Base-by-base conservation (phyloP, 2,113 vertebrate genomes). In the Hipposideros armiger region DNA sequence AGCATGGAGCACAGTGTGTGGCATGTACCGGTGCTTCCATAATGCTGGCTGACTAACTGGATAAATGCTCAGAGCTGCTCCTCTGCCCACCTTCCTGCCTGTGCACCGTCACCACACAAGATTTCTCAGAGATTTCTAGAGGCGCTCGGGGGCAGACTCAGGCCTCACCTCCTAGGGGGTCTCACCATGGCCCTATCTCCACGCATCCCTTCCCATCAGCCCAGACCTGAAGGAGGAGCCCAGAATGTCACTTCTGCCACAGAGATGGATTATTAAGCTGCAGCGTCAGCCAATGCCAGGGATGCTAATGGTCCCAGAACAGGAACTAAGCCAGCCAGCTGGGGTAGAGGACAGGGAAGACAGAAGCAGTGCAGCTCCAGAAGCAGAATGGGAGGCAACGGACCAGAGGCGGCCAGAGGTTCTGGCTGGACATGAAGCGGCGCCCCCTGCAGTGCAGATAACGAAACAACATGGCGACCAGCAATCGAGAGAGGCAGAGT, bases 201-300 rank as follows among this genome's bases (percentile, higher is more conserved):
- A 20, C 16, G 22, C 0, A 0, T 17, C 30, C 50, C 50, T 69
- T 36, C 42, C 82, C 28, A 7, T 45, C 45, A 30, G 19, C 66
- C 60, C 56, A 74, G 78, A 30, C 72, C 50, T 60, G n/a, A 62
- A 11, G 36, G 5, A 16, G 2, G 42, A 84, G 15, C 69, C 73
- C 83, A 20, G n/a, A 26, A 24, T 4, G 0, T 22, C 26, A 20
- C 67, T 82, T 47, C 66, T 9, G 28, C 60, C 15, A 1, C 19
- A 0, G 24, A 90, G 73, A 45, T 22, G 40, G 97, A 97, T 96
- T 98, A 96, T 97, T 98, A 97, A 97, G 96, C 96, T 76, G 30
- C 94, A 94, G 82, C 97, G 91, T 96, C 97, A 95, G 97, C 97
- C 96, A 97, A 94, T 88, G 96, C 97, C 97, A 97, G 87, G 84